Evolutionary conservation across 1,140 invertebrate genomes (phyloP).

Genomic region (Dermatophagoides farinae): DNA sequence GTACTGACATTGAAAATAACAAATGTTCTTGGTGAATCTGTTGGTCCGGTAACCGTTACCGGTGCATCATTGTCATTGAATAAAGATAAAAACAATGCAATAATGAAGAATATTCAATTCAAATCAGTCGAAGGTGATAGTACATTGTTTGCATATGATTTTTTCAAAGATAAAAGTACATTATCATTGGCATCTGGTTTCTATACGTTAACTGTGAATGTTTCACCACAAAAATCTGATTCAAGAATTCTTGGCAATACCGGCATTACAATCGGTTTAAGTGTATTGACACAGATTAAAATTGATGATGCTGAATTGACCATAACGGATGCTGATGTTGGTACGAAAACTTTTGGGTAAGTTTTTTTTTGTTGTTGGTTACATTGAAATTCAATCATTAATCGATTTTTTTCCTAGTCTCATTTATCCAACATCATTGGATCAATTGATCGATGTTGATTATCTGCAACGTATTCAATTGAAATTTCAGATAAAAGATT

Average conservation of each 20-base stretch:
- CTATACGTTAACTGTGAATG: constrained; percentile 55
- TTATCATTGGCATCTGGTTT: constrained; percentile 54
- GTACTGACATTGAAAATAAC: constrained; percentile 49
- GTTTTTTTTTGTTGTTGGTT: constrained; percentile 16
- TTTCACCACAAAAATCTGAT: constrained; percentile 36
- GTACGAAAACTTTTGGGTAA: constrained; percentile 48
- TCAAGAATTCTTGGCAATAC: constrained; percentile 31
- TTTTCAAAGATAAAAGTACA: too few species aligned
- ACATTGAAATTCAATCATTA: not conserved
- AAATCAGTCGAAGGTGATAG: constrained; percentile 27
- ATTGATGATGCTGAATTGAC: constrained; percentile 63
- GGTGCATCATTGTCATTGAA: constrained; percentile 42
- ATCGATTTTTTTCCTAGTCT: constrained; percentile 38
- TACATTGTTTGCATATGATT: constrained; percentile 53
- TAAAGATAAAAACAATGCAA: constrained; percentile 47
- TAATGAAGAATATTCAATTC: constrained; percentile 41
- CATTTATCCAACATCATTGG: constrained; percentile 44
- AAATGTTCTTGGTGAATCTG: constrained; percentile 56
- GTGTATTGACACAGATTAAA: constrained; percentile 31
- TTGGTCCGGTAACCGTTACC: constrained; percentile 43
- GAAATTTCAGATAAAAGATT: constrained; percentile 56
- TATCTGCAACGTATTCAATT: constrained; percentile 67
- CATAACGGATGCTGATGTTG: constrained; percentile 66
- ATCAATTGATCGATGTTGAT: constrained; percentile 47
- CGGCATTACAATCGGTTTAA: constrained; percentile 33